A percentile compares a stretch with the other conserved stretches of the same genome.
These are phyloP conservation scores for Copidosoma aretas DNA, from an alignment of 2,888 invertebrate species.

Conservation along the genomic window DNA sequence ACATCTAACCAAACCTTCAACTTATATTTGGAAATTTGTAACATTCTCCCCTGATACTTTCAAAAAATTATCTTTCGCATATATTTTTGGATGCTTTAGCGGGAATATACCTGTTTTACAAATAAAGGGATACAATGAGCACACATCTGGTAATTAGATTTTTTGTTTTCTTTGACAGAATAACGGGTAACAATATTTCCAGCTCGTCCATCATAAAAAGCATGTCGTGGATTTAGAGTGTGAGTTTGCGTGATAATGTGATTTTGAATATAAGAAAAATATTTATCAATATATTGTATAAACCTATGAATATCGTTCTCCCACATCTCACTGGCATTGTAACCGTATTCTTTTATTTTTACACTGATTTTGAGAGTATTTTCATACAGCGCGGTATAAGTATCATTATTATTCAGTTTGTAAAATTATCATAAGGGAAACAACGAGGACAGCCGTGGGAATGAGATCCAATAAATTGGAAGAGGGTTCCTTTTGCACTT, in stretches of 20 bases:
- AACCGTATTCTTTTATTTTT: no score
- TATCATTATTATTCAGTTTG: no score
- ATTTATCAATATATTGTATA: not conserved
- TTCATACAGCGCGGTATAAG: no score
- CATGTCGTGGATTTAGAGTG: slow-evolving; percentile 22
- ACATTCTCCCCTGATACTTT: slow-evolving; percentile 17
- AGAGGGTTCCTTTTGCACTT: not conserved
- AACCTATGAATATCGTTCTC: no score
- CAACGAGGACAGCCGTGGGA: not conserved
- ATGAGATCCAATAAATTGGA: not conserved
- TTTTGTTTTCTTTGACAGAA: slow-evolving; percentile 10
- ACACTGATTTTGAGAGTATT: no score
- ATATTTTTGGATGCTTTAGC: slow-evolving; percentile 48
- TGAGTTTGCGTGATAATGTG: not conserved
- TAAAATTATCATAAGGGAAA: no score
- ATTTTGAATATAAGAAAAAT: not conserved
- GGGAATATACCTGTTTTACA: slow-evolving; percentile 48
- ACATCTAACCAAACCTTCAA: slow-evolving; percentile 47
- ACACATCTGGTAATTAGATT: slow-evolving; percentile 25
- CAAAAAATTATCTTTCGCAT: slow-evolving; percentile 41
- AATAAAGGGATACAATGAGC: slow-evolving; percentile 42
- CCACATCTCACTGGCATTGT: no score
- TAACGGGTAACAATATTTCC: slow-evolving; percentile 1
- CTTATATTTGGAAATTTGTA: not conserved
- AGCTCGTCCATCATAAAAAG: slow-evolving; percentile 20